These are phyloP conservation scores for Amazonetta brasiliensis DNA, from an alignment of 2,797 vertebrate genomes.

Conservation along the genomic window DNA sequence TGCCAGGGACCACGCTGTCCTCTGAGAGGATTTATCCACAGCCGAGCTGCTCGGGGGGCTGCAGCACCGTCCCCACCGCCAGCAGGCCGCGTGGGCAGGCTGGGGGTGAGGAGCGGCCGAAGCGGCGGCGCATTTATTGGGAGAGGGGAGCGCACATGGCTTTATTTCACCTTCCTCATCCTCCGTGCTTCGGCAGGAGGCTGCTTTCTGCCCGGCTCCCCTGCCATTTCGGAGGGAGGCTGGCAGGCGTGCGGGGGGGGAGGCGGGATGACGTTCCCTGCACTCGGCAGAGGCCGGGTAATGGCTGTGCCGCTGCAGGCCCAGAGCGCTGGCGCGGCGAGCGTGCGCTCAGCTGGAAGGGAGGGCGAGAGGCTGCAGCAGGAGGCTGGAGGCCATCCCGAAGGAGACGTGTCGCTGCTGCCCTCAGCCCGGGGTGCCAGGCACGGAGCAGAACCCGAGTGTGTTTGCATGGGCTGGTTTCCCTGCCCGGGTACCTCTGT, in stretches of 20 bases:
- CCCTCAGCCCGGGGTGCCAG: fast-evolving
- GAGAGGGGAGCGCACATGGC: fast-evolving
- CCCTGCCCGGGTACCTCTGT: not conserved
- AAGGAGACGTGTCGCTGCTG: not conserved
- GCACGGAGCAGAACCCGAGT: not conserved
- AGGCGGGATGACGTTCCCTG: not conserved
- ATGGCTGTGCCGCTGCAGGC: conserved; percentile 19
- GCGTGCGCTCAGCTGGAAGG: not conserved
- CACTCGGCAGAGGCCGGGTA: not conserved
- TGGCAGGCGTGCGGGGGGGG: not conserved
- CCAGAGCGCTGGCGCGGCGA: not conserved
- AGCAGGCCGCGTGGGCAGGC: not conserved
- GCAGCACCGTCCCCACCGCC: not conserved
- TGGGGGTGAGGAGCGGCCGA: not conserved
- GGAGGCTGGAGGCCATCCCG: not conserved
- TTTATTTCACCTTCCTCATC: not conserved
- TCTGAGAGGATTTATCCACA: not conserved
- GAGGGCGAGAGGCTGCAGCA: not conserved
- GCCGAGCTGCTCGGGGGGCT: not conserved
- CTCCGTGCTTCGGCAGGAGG: not conserved
- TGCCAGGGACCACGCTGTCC: fast-evolving
- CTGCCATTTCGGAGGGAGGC: not conserved
- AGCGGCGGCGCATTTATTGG: not conserved
- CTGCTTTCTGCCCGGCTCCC: not conserved
- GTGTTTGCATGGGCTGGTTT: not conserved